Percentiles rank a stretch among this genome's conserved stretches.
Conservation (phyloP, 2,797 vertebrate genomes). For the Smutsia temminckii region DNA sequence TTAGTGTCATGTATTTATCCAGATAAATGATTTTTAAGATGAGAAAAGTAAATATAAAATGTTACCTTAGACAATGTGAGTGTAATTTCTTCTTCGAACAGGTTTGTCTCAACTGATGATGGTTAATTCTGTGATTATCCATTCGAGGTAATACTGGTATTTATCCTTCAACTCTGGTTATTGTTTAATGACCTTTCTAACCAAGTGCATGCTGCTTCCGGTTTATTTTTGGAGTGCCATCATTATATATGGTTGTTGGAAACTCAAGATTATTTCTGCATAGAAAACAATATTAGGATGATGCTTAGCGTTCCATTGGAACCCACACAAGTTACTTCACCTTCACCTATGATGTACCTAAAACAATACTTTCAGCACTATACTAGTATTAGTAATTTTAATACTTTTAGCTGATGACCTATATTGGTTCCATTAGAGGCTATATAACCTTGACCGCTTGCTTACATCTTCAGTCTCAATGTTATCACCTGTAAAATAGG, state of each 20-base stretch:
- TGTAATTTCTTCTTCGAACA: neutral
- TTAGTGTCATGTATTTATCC: slow-evolving; percentile 6
- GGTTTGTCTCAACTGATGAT: neutral
- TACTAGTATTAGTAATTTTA: neutral
- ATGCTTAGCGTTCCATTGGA: neutral
- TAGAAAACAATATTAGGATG: neutral
- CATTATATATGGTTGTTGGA: neutral
- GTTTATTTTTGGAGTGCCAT: slow-evolving; percentile 26
- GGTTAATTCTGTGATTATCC: slow-evolving; percentile 37
- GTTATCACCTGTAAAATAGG: slow-evolving; percentile 6
- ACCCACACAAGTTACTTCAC: neutral
- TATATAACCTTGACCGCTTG: neutral
- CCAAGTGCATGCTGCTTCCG: neutral
- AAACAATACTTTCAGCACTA: neutral
- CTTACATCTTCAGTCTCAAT: neutral
- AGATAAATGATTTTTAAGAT: slow-evolving; percentile 31
- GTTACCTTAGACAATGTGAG: neutral
- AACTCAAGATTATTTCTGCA: slow-evolving; percentile 29
- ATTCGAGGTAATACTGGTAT: neutral
- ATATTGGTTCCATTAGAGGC: neutral
- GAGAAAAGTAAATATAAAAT: neutral
- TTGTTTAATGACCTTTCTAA: slow-evolving; percentile 29
- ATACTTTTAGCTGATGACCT: neutral
- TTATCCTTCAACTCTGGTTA: slow-evolving; percentile 14
- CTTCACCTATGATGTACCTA: neutral